These are phyloP conservation scores for Onychostoma macrolepis DNA, from an alignment of 2,113 vertebrate species.

Conservation along the genomic window DNA sequence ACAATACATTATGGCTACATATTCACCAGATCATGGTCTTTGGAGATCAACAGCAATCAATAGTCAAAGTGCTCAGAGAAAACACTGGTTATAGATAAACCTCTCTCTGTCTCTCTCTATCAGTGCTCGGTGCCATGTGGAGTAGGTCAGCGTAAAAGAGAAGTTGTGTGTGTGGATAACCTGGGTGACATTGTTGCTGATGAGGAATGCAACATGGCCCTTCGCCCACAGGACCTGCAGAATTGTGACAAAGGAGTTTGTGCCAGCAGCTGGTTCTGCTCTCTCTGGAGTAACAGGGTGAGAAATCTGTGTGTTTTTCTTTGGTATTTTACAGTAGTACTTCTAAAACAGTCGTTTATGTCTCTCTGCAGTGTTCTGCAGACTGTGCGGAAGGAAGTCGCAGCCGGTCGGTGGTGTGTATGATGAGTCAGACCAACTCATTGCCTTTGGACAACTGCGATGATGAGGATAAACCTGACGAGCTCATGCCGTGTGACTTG, in stretches of 20 bases:
- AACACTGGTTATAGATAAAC: neutral
- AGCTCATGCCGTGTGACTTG: conserved; percentile 76
- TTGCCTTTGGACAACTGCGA: conserved; percentile 89
- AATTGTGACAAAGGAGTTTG: conserved; percentile 95
- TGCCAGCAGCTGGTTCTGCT: conserved; percentile 93
- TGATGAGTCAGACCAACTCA: conserved; percentile 85
- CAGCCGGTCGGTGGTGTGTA: conserved; percentile 82
- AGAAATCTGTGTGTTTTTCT: neutral
- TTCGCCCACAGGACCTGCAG: conserved; percentile 84
- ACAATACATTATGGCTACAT: neutral
- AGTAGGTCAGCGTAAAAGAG: conserved; percentile 87
- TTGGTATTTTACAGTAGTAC: neutral
- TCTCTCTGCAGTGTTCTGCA: conserved; percentile 81
- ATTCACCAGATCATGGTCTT: neutral
- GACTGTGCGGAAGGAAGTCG: conserved; percentile 84
- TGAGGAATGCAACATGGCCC: conserved; percentile 90
- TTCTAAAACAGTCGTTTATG: neutral
- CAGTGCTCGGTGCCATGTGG: conserved; percentile 94
- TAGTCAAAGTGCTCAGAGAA: neutral
- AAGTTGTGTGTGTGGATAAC: conserved; percentile 91
- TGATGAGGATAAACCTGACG: conserved; percentile 77
- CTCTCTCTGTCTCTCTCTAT: neutral
- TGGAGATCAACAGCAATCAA: neutral
- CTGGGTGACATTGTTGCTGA: conserved; percentile 86
- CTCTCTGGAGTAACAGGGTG: conserved; percentile 90